These are phyloP conservation scores for Nymphicus hollandicus DNA, from an alignment of 2,113 vertebrate genomes.

Conservation along the genomic window DNA sequence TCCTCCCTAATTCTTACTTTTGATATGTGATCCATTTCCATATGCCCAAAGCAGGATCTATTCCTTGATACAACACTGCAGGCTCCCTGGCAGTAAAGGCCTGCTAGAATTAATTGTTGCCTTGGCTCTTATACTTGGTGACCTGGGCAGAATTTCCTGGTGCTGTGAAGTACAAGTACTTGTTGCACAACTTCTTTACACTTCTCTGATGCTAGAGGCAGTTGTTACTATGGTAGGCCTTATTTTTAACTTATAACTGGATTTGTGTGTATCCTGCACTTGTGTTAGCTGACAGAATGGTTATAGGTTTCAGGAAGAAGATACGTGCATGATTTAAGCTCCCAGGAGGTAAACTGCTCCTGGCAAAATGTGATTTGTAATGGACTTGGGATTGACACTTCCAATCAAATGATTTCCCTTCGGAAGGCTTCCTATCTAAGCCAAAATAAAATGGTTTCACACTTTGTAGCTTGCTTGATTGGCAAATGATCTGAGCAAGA, in stretches of 20 bases:
- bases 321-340: not conserved
- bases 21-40: constrained; percentile 57
- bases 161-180: constrained; percentile 62
- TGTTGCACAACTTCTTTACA: constrained; percentile 50
- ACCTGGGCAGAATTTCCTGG: constrained; percentile 46
- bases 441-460: constrained; percentile 47
- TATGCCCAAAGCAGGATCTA: constrained; percentile 42
- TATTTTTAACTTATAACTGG: not conserved
- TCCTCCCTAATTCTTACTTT: constrained; percentile 68
- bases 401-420: not conserved
- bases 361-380: constrained; percentile 11
- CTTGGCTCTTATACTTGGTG: constrained; percentile 17
- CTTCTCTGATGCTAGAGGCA: constrained; percentile 49
- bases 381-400: constrained; percentile 4
- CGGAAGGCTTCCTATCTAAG: not conserved
- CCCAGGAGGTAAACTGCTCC: not conserved
- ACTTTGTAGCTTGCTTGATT: constrained; percentile 27
- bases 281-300: not conserved
- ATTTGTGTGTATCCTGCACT: not conserved
- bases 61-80: not conserved
- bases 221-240: constrained; percentile 31
- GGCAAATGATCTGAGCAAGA: constrained; percentile 12
- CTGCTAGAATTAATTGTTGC: constrained; percentile 46
- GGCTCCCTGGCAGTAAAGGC: constrained; percentile 45
- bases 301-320: not conserved